Evolutionary conservation across 2,113 vertebrate species (phyloP).

Genomic region (Oryctolagus cuniculus): mOryCun1.1 NC_091433.1:64016001-64016500

Average conservation of each 20-base stretch:
- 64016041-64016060: background rate
- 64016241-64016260: constrained; percentile 91
- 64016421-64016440: constrained; percentile 92
- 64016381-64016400: constrained; percentile 88
- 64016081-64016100: constrained; percentile 53
- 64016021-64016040: background rate
- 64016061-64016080: constrained; percentile 55
- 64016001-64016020: background rate
- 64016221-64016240: constrained; percentile 90
- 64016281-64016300: constrained; percentile 90
- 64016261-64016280: constrained; percentile 90
- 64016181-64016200: constrained; percentile 68
- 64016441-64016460: constrained; percentile 91
- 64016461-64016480: constrained; percentile 87
- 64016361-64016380: constrained; percentile 91
- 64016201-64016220: constrained; percentile 86
- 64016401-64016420: constrained; percentile 88
- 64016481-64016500: constrained; percentile 90
- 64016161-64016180: constrained; percentile 72
- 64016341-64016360: constrained; percentile 91
- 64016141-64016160: constrained; percentile 67
- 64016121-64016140: constrained; percentile 39
- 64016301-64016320: constrained; percentile 92
- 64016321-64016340: constrained; percentile 89
- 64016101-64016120: constrained; percentile 39